Evolutionary conservation across 30 jellyfish, hydroid and myxozoan genomes (phyloP), one percentile per base, ranked within the genome.

Genomic region (Cassiopea xamachana): DNA sequence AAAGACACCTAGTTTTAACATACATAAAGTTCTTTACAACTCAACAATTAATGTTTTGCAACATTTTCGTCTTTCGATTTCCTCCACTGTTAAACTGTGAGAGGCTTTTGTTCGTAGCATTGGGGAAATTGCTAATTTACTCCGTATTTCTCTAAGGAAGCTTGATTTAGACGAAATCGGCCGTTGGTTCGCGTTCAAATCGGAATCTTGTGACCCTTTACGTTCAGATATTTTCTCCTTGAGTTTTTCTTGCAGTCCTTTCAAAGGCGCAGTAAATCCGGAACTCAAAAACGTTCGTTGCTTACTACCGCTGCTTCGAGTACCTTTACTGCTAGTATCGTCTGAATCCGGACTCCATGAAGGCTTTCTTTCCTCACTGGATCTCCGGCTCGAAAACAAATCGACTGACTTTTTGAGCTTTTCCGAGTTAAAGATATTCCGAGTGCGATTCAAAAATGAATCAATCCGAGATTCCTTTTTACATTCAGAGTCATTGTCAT

Each of bases 41-140:
- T 96, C 98, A 1, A 91, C 60, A 1, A 96, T 96, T 64, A 58
- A 60, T 39, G 99, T 96, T 89, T 84, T 92, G 77, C 99, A 96
- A 16, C 71, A 72, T 60, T 67, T 73, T 75, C 99, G 81, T 73
- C 87, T 77, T 73, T 84, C 97, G 17, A 80, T 60, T 60, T 96
- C 97, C 74, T 88, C 98, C 43, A 79, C 97, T 2, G 93, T 68
- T 43, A 92, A 46, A 60, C 67, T 81, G 9, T 50, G 49, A 1
- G 82, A 9, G 5, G 69, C 51, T 18, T 77, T 90, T 51, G 76
- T 73, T 10, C 82, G 60, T 39, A 75, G 17, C n/a, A 73, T 83
- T 18, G 97, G 97, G 2, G 97, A 90, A 18, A 61, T 39, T 19
- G 89, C 82, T 43, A 83, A 83, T 13, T 85, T 81, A 61, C 79